phyloP scores from a whole-genome alignment of 2,797 vertebrate genomes.

The Poecile montanus region DNA sequence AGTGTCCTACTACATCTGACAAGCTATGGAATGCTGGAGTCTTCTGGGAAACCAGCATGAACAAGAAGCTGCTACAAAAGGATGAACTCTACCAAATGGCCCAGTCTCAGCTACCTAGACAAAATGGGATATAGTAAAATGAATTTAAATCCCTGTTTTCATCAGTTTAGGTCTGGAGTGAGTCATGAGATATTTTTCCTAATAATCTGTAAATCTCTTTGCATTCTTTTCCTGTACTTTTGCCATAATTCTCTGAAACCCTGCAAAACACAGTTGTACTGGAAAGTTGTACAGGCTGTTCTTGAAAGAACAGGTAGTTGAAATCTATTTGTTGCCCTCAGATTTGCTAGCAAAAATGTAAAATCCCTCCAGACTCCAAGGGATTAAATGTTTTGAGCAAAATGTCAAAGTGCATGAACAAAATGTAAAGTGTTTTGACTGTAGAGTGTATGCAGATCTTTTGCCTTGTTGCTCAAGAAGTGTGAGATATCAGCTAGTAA shows the following conservation, averaged over 20 bases:
- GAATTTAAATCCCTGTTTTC: background rate
- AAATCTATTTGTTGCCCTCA: background rate
- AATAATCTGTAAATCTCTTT: background rate
- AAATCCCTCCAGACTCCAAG: background rate
- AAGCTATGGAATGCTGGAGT: background rate
- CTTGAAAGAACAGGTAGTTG: background rate
- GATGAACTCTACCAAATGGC: background rate
- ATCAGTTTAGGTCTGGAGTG: background rate
- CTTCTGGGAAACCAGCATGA: background rate
- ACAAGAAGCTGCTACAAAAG: background rate
- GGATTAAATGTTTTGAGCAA: background rate
- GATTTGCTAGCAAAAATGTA: background rate
- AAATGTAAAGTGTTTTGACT: constrained; percentile 14
- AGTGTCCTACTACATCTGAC: background rate
- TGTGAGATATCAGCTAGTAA: background rate
- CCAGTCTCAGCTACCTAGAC: background rate
- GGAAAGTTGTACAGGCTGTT: background rate
- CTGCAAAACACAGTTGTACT: background rate
- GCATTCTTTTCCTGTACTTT: constrained; percentile 8
- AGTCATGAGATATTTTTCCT: background rate
- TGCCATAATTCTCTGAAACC: background rate
- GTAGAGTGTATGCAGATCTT: background rate
- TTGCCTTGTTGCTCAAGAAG: constrained; percentile 7
- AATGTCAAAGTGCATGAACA: background rate
- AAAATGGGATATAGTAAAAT: background rate